A percentile compares a stretch with the other conserved stretches of the same genome.
Conservation (phyloP, 2,888 invertebrate genomes). For the Scaeva pyrastri region DNA sequence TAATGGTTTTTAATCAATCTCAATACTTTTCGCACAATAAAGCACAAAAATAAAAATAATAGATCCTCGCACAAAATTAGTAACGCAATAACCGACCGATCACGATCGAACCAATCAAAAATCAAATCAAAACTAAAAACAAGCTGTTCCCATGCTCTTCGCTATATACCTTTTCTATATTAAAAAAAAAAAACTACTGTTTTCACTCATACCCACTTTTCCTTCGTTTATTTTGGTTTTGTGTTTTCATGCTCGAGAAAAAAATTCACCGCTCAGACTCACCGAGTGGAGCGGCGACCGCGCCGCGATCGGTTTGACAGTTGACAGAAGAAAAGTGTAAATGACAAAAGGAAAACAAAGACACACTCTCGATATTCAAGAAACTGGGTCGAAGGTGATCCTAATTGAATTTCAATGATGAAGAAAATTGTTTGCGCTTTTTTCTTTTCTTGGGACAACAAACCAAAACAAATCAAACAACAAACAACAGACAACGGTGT, state of each 20-base stretch:
- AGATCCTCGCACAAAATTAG: background rate
- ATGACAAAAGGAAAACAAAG: slow-evolving; percentile 17
- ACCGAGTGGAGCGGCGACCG: too few species aligned
- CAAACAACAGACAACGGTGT: background rate
- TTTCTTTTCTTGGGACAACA: background rate
- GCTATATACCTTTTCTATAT: slow-evolving; percentile 36
- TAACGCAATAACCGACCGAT: slow-evolving; percentile 5
- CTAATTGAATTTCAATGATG: slow-evolving; percentile 66
- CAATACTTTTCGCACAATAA: slow-evolving; percentile 62
- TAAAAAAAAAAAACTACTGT: slow-evolving; percentile 5
- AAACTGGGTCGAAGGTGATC: slow-evolving; percentile 71
- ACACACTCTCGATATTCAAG: slow-evolving; percentile 38
- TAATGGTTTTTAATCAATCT: slow-evolving; percentile 62
- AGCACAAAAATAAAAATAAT: slow-evolving; percentile 50
- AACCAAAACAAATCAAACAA: background rate
- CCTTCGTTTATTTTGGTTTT: slow-evolving; percentile 37
- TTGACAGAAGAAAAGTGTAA: slow-evolving; percentile 25
- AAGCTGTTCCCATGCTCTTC: slow-evolving; percentile 32
- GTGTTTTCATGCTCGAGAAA: slow-evolving; percentile 45
- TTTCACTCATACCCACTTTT: slow-evolving; percentile 28
- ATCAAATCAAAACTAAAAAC: slow-evolving; percentile 35
- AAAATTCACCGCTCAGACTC: too few species aligned
- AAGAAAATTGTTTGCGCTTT: slow-evolving; percentile 41
- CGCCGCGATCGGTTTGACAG: background rate
- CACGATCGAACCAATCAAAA: slow-evolving; percentile 32